These are phyloP conservation scores for Macrochelys suwanniensis DNA, from an alignment of 2,797 vertebrate genomes.

Conservation along the genomic window DNA sequence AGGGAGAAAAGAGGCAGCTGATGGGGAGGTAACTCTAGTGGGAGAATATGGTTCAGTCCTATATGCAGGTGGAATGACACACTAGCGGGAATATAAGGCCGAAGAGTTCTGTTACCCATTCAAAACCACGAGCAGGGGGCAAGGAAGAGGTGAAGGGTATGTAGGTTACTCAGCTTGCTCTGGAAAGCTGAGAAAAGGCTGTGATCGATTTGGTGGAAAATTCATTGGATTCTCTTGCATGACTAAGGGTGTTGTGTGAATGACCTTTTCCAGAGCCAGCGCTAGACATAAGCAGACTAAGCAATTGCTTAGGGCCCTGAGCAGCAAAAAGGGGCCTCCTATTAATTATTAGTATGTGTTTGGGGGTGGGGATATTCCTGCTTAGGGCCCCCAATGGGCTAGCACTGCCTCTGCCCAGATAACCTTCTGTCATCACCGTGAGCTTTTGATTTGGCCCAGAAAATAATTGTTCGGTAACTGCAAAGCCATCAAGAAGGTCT, in stretches of 20 bases:
- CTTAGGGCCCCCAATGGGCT: too few relatives aligned
- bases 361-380: neutral
- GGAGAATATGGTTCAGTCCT: neutral
- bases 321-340: neutral
- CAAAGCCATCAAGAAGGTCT: neutral
- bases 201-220: neutral
- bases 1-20: neutral
- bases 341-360: neutral
- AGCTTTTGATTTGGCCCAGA: neutral
- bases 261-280: neutral
- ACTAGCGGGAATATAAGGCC: neutral
- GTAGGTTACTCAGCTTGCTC: neutral
- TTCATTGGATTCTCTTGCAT: neutral
- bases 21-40: neutral
- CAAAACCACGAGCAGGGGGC: neutral
- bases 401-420: neutral
- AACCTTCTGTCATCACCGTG: neutral
- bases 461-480: neutral
- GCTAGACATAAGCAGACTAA: neutral
- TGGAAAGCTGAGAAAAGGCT: neutral
- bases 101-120: neutral
- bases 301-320: neutral
- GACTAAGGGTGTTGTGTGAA: neutral
- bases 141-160: fast-evolving
- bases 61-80: neutral